Conservation (phyloP, 2,797 vertebrate species). For the Cuculus canorus region DNA sequence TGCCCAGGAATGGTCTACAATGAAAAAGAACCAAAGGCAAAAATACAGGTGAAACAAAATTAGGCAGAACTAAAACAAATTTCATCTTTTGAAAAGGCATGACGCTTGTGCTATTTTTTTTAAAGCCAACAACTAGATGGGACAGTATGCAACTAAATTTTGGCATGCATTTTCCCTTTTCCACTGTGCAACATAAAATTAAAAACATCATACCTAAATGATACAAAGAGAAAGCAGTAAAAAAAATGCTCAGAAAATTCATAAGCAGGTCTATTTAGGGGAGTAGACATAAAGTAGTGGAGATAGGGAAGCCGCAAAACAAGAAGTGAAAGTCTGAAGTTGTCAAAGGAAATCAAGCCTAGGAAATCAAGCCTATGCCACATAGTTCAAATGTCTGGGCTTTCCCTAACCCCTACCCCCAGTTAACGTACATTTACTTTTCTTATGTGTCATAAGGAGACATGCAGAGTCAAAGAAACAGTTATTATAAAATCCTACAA, state of each 20-base stretch:
- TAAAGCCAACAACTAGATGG: neutral
- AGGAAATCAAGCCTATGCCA: conserved; percentile 13
- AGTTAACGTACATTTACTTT: neutral
- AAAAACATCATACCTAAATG: neutral
- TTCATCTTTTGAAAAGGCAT: neutral
- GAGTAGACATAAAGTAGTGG: neutral
- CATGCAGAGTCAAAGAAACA: neutral
- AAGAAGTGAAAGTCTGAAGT: conserved; percentile 44
- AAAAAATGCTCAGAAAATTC: neutral
- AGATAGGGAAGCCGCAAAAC: neutral
- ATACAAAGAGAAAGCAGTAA: neutral
- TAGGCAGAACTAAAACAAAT: neutral
- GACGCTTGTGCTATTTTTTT: neutral
- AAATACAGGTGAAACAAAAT: neutral
- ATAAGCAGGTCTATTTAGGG: neutral
- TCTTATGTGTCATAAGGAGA: neutral
- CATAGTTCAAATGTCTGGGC: neutral
- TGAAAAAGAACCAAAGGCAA: neutral
- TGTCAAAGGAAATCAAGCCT: conserved; percentile 20
- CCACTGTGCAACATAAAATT: neutral
- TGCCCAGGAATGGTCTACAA: neutral
- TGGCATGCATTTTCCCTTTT: neutral
- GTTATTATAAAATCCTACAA: neutral
- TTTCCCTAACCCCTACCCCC: neutral
- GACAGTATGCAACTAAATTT: neutral